Evolutionary conservation across 2,888 invertebrate genomes (phyloP), one percentile per base, ranked within the genome.

Genomic region (Synergus umbraculus): DNA sequence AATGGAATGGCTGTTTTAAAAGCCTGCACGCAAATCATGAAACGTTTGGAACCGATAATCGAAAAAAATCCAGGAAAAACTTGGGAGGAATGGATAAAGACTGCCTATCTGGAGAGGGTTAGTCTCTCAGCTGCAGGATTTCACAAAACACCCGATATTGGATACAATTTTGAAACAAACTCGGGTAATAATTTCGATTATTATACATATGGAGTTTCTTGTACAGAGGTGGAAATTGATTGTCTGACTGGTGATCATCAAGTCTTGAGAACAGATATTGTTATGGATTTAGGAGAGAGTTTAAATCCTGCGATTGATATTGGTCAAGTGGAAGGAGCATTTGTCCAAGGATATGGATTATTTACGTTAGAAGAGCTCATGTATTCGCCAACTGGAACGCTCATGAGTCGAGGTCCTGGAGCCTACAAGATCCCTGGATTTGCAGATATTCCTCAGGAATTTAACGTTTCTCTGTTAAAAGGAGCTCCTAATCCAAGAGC

Each of bases 271-370:
- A 96, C 97, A 0, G 98, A 99, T 88, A 98, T 99, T 86, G 98
- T 99, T 0, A 98, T 99, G 98, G 99, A 99, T 93, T 94, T 99
- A 85, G 98, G 98, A 0, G 96, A 97, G 86, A 98, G 98, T 92
- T 93, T 99, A 78, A 99, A 99, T 92, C 99, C 99, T 4, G 98
- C 98, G 1, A 97, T 99, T 84, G 99, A 99, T 88, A 97, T 99
- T 86, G 99, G 98, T 0, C 99, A 99, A 93, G 96, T 99, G 18
- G 99, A 99, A 93, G 99, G 99, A 3, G 99, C 94, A 0, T 99
- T 98, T 88, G 94, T 97, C 89, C 98, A 98, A 94, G 99, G 99
- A 0, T 97, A 98, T 88, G 99, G 98, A 1, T 92, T 99, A 79
- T 98, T 97, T 88, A 97, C 97, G 0, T 93, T 98, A 88, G 99